A percentile compares a stretch with the other conserved stretches of the same genome.
Evolutionary conservation across 2,888 invertebrate genomes (phyloP).

Genomic region (Drosophila tripunctata): DNA sequence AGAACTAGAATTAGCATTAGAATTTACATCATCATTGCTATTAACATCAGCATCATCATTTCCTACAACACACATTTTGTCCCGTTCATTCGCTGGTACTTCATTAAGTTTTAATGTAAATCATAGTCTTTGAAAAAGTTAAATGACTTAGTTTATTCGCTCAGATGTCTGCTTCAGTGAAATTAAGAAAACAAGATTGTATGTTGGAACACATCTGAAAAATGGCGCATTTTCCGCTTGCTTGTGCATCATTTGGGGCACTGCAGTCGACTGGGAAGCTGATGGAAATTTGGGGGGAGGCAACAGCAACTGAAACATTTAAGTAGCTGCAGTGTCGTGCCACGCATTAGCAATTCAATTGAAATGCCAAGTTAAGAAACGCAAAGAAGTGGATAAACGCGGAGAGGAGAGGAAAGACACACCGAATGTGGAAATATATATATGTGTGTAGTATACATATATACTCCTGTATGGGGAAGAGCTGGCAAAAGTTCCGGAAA

Average conservation of each 20-base stretch:
- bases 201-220: neutral
- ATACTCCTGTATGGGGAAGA: neutral
- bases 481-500: conserved; percentile 40
- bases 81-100: too few relatives aligned
- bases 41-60: too few relatives aligned
- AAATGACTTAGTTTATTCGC: neutral
- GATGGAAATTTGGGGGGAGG: neutral
- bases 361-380: conserved; percentile 25
- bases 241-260: conserved; percentile 5
- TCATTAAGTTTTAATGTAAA: too few relatives aligned
- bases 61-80: too few relatives aligned
- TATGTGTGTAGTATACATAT: too few relatives aligned
- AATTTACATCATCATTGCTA: too few relatives aligned
- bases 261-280: neutral
- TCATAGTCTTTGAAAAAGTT: too few relatives aligned
- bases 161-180: neutral
- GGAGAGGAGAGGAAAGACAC: neutral
- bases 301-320: conserved; percentile 37
- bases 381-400: neutral
- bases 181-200: neutral
- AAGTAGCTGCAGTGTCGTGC: conserved; percentile 35
- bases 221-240: neutral
- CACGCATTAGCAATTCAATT: conserved; percentile 60
- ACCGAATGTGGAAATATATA: conserved; percentile 2
- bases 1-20: neutral